These are phyloP conservation scores for Ptychochromis oligacanthus DNA, from an alignment of 2,113 vertebrate species.

Conservation along the genomic window DNA sequence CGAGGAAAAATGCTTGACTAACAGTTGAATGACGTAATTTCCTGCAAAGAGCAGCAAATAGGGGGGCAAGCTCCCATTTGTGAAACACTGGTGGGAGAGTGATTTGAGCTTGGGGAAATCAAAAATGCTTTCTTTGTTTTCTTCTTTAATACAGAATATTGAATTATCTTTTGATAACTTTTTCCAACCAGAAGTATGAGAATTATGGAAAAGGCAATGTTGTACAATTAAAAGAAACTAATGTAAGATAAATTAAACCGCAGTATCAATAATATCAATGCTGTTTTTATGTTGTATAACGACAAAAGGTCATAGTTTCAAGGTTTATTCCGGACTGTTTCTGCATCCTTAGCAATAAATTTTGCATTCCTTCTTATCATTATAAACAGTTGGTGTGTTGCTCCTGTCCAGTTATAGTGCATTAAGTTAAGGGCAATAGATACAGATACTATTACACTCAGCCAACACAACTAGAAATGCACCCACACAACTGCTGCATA, in stretches of 20 bases:
- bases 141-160: fast-evolving
- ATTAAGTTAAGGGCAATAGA: too few species aligned
- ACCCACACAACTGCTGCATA: neutral
- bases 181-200: neutral
- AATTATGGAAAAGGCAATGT: neutral
- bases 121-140: neutral
- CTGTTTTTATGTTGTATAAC: neutral
- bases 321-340: neutral
- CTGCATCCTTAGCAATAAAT: neutral
- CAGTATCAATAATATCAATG: neutral
- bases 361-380: neutral
- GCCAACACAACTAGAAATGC: neutral
- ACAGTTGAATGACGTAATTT: neutral
- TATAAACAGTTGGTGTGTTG: neutral
- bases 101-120: too few species aligned
- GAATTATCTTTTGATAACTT: neutral
- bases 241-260: neutral
- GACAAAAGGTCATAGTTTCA: neutral
- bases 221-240: neutral
- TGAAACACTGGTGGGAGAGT: too few species aligned
- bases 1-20: neutral
- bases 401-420: too few species aligned
- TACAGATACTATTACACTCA: neutral
- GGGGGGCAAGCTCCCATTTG: neutral
- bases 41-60: neutral